These are phyloP conservation scores for Morelia viridis DNA, from an alignment of 2,797 vertebrate species.

Conservation along the genomic window DNA sequence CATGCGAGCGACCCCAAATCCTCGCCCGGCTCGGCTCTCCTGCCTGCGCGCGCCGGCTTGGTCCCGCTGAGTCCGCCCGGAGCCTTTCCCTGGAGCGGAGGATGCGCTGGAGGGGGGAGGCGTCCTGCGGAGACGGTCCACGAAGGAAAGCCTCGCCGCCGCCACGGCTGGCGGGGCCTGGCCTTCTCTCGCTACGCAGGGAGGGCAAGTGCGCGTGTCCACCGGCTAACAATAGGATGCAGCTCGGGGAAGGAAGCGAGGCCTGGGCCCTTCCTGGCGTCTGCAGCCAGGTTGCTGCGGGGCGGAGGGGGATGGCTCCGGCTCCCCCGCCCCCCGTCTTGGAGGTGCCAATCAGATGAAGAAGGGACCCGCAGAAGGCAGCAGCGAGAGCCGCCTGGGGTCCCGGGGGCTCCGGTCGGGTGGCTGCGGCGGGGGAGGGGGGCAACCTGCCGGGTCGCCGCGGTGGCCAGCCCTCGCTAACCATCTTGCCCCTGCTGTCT, in stretches of 20 bases:
- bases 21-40: slow-evolving; percentile 14
- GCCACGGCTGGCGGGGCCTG: background rate
- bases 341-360: background rate
- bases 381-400: background rate
- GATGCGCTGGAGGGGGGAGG: background rate
- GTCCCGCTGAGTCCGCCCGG: background rate
- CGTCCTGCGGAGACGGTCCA: background rate
- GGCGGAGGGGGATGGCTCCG: slow-evolving; percentile 47
- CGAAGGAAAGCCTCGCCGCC: background rate
- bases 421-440: background rate
- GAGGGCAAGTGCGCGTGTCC: background rate
- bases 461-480: background rate
- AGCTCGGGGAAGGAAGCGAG: background rate
- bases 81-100: background rate
- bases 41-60: background rate
- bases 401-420: background rate
- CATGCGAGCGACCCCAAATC: slow-evolving; percentile 44
- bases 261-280: background rate
- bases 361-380: background rate
- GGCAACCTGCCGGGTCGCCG: background rate
- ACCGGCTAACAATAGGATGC: slow-evolving; percentile 2
- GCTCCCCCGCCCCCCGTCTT: background rate
- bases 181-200: background rate
- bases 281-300: slow-evolving; percentile 40
- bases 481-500: slow-evolving; percentile 3